Evolutionary conservation across 2,888 invertebrate species (phyloP), one percentile per base, ranked within the genome.

Genomic region (Fabriciana adippe): DNA sequence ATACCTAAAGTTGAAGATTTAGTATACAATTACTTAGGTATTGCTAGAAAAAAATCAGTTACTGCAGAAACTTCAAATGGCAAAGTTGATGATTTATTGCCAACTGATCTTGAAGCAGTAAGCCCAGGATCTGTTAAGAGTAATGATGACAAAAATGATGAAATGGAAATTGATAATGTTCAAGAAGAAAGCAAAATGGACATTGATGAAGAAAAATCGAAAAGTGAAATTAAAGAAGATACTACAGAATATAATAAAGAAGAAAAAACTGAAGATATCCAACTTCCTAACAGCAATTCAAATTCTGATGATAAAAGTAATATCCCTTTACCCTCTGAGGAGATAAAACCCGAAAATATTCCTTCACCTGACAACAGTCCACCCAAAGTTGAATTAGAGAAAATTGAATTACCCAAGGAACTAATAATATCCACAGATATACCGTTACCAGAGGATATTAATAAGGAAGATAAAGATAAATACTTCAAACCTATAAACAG

Each of bases 1-100:
- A 95, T 97, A 81, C 97, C 98, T 0, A 96, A 97, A 93, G 97
- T 99, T 11, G 97, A 98, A 86, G 97, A 97, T 78, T 95, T 97
- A 16, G 96, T 98, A 0, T 98, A 97, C 81, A 96, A 96, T 83
- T 96, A 95, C 84, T 89, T 98, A 55, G 97, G 97, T 0, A 94
- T 98, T 61, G 94, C 97, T 66, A 94, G 95, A 75, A 96, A 96
- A 53, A 94, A 94, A 72, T 83, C 83, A 1, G 71, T 79, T 1
- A 75, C 76, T n/a, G 75, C 87, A 26, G 90, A 89, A 75, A 81
- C 83, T 5, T 84, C 88, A 1, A 87, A 87, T 68, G 87, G 80
- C 1, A 89, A 85, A 74, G 65, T 76, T 15, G 78, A 82, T 76
- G 93, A 95, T 80, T 86, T 97, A 3, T 82, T 97, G 26, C 96